Percentiles rank a stretch among this genome's conserved stretches.
Conservation (phyloP, 2,113 vertebrate species). For the Glaucomys volans region DNA sequence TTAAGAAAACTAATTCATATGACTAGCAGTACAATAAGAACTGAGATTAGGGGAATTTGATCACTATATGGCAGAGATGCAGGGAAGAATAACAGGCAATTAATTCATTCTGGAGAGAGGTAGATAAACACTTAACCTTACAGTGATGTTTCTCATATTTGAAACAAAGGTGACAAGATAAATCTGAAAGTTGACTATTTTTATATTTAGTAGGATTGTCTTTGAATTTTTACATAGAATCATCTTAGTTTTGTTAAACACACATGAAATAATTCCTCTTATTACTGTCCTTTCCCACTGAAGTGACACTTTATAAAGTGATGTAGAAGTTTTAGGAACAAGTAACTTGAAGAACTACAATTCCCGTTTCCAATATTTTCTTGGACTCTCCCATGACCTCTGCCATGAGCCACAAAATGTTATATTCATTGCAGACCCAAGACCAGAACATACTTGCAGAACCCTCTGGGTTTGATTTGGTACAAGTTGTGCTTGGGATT, state of each 20-base stretch:
- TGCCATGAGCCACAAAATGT: slow-evolving; percentile 49
- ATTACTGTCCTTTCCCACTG: neutral
- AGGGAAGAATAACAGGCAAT: slow-evolving; percentile 49
- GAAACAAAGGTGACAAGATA: neutral
- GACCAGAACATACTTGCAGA: slow-evolving; percentile 53
- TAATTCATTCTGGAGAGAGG: slow-evolving; percentile 55
- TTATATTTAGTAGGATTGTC: slow-evolving; percentile 14
- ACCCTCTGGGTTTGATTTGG: slow-evolving; percentile 56
- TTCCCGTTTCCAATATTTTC: slow-evolving; percentile 25
- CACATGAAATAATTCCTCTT: neutral
- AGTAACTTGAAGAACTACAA: neutral
- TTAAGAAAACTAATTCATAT: slow-evolving; percentile 40
- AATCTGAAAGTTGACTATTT: slow-evolving; percentile 44
- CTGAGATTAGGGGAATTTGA: slow-evolving; percentile 49
- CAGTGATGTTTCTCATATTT: neutral
- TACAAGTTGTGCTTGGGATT: slow-evolving; percentile 55
- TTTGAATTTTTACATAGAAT: neutral
- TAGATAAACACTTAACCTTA: neutral
- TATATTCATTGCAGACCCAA: slow-evolving; percentile 37
- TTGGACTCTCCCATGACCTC: slow-evolving; percentile 71
- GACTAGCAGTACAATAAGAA: slow-evolving; percentile 53
- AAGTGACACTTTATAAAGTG: neutral
- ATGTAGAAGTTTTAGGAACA: neutral
- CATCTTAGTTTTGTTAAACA: neutral
- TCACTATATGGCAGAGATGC: slow-evolving; percentile 39